Evolutionary conservation across 2,113 vertebrate species (phyloP), one percentile per base, ranked within the genome.

Genomic region (Spizaetus ornatus): DNA sequence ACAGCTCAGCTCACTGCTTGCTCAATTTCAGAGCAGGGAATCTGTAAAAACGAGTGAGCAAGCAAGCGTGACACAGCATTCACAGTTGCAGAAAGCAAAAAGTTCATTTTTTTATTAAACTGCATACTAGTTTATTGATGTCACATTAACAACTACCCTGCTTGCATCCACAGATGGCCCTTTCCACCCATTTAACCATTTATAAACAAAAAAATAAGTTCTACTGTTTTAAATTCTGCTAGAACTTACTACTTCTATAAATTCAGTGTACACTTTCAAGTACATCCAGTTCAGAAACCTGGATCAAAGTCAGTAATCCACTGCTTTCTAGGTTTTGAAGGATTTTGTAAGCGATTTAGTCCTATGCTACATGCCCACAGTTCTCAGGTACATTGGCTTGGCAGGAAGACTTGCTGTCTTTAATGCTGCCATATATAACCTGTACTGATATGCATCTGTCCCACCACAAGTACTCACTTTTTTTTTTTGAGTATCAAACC

Each of bases 31-130:
- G 52, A 82, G 36, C 36, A 53, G 21, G 31, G 9, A 83, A 63
- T 47, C 42, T 61, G 40, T 36, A 82, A 31, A 76, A 53, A 65
- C 0, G 1, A 80, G 29, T 18, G 23, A 78, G 32, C 0, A 0
- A 82, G 32, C 11, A 65, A 84, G 26, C 1, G 9, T 73, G n/a
- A 45, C 16, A 40, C 52, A 55, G 34, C 14, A 45, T 19, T 67
- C 83, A 42, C 21, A 69, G 17, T 4, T 62, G 47, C 47, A 88
- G 29, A 71, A 61, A 45, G 9, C 0, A 38, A 53, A 42, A 23
- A n/a, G 2, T 21, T 1, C 15, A 2, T 1, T 21, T 73, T 70
- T 65, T 40, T 17, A 63, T 36, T 65, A 34, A 77, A 45, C 17
- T 31, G 15, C 48, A 42, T 15, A 16, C 32, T 29, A 40, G 16